These are phyloP conservation scores for Anguilla marmorata DNA, from an alignment of 2,797 vertebrate genomes.

Conservation along the genomic window DNA sequence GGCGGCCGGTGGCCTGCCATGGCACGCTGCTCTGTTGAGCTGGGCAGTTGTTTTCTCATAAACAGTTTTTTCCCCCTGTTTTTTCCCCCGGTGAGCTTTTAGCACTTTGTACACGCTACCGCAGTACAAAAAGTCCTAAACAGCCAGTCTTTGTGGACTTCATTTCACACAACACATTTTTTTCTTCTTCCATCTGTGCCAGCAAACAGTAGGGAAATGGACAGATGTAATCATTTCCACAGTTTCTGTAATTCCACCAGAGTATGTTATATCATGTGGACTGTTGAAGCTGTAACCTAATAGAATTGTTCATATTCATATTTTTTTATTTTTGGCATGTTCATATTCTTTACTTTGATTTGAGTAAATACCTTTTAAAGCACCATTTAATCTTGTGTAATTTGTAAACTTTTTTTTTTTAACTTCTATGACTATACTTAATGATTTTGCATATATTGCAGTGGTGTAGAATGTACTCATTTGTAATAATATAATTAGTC, in stretches of 20 bases:
- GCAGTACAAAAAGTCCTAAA: background rate
- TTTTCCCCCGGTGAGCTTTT: background rate
- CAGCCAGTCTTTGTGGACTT: background rate
- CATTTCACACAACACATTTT: constrained; percentile 11
- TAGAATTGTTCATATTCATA: background rate
- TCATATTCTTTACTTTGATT: no score
- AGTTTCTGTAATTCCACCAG: constrained; percentile 4
- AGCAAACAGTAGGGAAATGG: background rate
- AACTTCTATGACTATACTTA: background rate
- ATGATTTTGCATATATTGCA: background rate
- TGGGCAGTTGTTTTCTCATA: background rate
- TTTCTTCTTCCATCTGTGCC: constrained; percentile 12
- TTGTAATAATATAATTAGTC: background rate
- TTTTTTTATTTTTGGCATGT: background rate
- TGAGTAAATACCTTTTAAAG: background rate
- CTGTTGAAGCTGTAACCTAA: background rate
- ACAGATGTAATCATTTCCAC: background rate
- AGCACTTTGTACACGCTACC: background rate
- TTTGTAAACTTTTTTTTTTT: background rate
- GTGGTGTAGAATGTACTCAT: background rate
- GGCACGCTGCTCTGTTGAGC: background rate
- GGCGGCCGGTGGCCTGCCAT: background rate
- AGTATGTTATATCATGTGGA: background rate
- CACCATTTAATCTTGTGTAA: background rate
- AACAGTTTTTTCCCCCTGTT: background rate